Evolutionary conservation across 2,113 vertebrate species (phyloP), one percentile per base, ranked within the genome.

Genomic region (Alligator mississippiensis): DNA sequence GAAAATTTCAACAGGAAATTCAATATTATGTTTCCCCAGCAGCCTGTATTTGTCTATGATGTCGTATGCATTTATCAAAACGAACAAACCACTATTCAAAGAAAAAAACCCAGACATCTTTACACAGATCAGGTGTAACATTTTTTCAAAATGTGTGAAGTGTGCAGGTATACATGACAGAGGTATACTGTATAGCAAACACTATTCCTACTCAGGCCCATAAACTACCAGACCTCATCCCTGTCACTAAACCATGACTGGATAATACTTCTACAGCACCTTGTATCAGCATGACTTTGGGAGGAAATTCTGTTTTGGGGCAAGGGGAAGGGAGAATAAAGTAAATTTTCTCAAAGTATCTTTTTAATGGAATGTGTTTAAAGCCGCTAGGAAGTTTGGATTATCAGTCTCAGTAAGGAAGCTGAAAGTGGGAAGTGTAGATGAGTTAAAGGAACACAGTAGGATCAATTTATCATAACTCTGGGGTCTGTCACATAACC

Each of bases 1-100:
- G 74, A 91, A 88, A 72, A 90, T 54, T 84, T 72, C 82, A 13
- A 63, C 1, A 87, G 78, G 84, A 86, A 88, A 75, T 8, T 62
- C 16, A 6, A n/a, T 55, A 54, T 21, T 30, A 17, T 81, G 28
- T 90, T 91, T 81, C 38, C 84, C 84, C 85, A 90, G 66, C 88
- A 84, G 75, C 62, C 21, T 74, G 86, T 9, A 1, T 47, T 25
- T 38, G 57, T 79, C 57, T 84, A 78, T 81, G 84, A 57, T 79
- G 75, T 90, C 72, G 9, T 78, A 86, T 1, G 15, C 4, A 5
- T 61, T 80, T 17, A 9, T 70, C 9, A 6, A n/a, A 3, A 54
- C 9, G 66, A 16, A 88, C 83, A 64, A 14, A 74, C n/a, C 1
- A 78, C 15, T 19, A 91, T 77, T 74, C 55, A 72, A 81, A 90